Evolutionary conservation across 2,888 invertebrate species (phyloP), one percentile per base, ranked within the genome.

Genomic region (Mesorhabditis belari): DNA sequence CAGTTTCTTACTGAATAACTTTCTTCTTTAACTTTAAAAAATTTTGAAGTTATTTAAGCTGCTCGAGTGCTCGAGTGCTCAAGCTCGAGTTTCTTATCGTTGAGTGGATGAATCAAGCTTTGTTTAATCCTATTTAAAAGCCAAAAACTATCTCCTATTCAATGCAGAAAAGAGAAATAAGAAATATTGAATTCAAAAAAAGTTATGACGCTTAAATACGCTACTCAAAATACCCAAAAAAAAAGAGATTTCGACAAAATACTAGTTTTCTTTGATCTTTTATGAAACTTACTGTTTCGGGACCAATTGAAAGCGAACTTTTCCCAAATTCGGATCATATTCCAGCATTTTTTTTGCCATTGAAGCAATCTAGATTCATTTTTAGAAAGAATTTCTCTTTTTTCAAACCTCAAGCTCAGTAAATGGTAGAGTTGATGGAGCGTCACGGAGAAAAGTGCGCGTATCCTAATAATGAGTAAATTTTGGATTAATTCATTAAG

Each of bases 221-320:
- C 12, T 25, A 55, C 55, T 55, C 27, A n/a, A n/a, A 12, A 9
- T 12, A 9, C 21, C 21, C 26, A n/a, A 1, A 26, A 21, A 27
- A 55, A 12, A 17, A 26, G 24, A 17, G 26, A 12, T 55, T 25
- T 55, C 19, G 24, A 17, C 9, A 55, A 12, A 55, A 6, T 17
- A 6, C 17, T 49, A 2, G 2, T 49, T 21, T 49, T 57, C 25
- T 5, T 50, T 49, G n/a, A 28, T 44, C 12, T 2, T 9, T n/a
- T n/a, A 3, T 23, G 21, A 56, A 74, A 87, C 91, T 88, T 85
- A 95, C 95, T 92, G 88, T 89, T 96, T 98, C 80, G 98, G 98
- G 82, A 98, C 98, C 82, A 98, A 88, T 84, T 95, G 92, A 86
- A 95, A 98, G 84, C 98, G 89, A 92, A 96, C 95, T 85, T 91